A percentile compares a stretch with the other conserved stretches of the same genome.
Evolutionary conservation across 2,113 vertebrate genomes (phyloP).

Genomic region (Tetrax tetrax): DNA sequence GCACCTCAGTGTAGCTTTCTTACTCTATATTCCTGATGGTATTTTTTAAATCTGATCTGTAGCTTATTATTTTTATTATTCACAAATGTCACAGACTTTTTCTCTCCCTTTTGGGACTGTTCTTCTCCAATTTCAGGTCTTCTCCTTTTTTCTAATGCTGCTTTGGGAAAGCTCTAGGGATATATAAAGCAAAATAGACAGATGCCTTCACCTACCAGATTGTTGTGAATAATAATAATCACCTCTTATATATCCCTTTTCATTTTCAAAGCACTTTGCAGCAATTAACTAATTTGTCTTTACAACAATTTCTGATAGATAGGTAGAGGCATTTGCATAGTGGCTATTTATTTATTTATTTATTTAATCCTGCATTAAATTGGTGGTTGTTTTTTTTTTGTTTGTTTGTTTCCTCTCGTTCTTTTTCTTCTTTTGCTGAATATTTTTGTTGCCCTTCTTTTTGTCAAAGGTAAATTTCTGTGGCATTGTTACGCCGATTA

Average conservation of each 20-base stretch:
- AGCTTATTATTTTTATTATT: conserved; percentile 68
- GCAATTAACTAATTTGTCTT: conserved; percentile 70
- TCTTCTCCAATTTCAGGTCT: conserved; percentile 35
- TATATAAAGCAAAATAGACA: conserved; percentile 61
- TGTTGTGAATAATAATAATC: conserved; percentile 72
- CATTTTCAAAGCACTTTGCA: conserved; percentile 67
- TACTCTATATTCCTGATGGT: background rate
- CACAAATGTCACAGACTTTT: conserved; percentile 56
- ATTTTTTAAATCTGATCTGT: conserved; percentile 32
- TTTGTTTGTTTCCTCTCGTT: background rate
- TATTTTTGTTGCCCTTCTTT: conserved; percentile 5
- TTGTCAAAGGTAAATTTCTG: conserved; percentile 29
- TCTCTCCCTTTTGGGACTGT: conserved; percentile 38
- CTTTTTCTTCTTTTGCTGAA: background rate
- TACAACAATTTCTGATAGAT: conserved; percentile 47
- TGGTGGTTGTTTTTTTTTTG: no score
- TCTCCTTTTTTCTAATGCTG: conserved; percentile 42
- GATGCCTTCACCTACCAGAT: conserved; percentile 69
- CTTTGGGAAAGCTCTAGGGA: conserved; percentile 57
- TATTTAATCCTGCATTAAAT: background rate
- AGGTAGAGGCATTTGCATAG: conserved; percentile 55
- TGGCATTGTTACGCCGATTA: conserved; percentile 40
- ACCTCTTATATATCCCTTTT: conserved; percentile 69
- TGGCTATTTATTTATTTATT: background rate
- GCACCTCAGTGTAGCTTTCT: conserved; percentile 43